Base-by-base conservation (phyloP, 2,888 invertebrate genomes). In the Galeopsomyia nigrocyanea region DNA sequence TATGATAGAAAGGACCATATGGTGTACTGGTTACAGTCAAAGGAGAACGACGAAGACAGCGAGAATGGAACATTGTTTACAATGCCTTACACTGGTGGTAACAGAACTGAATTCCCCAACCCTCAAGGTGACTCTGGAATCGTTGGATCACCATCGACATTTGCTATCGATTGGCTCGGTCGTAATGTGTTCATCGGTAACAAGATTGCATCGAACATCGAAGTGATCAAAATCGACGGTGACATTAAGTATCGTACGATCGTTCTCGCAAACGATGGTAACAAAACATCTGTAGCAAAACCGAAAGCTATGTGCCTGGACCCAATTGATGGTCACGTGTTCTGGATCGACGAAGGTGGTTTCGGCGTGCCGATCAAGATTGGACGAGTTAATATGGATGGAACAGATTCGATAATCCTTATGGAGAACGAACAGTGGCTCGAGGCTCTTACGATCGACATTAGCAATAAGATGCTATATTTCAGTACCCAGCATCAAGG, bases 101-200 rank as follows among this genome's bases (percentile, higher is more conserved):
- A 95, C 80, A 91, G 91, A 80, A 92, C 93, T 0, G 93, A 93
- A 80, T 94, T 97, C 85, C 89, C 96, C 7, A 93, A 93, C n/a
- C 80, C 85, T 0, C 68, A 68, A 57, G 76, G 89, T 5, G 94
- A 95, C 79, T 90, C 92, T 0, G 95, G 97, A n/a, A 91, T 97
- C 61, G 93, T 97, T 10, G 97, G 98, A 0, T 93, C 96, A 0
- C 95, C 98, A 0, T 94, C 95, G 49, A 92, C 95, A 0, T 91
- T 99, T 53, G 98, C 98, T 0, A 95, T 98, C 82, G 99, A 99
- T 85, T 99, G 99, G 98, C 89, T 98, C 22, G 98, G 98, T 3
- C 89, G 97, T 68, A 99, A 99, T 87, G 86, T 99, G 49, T 98
- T 94, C 85, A 93, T 98, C 85, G 97, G 96, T 31, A 98, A 98